These are phyloP conservation scores for Ariolimax columbianus DNA, from an alignment of 2,888 invertebrate species.

Conservation along the genomic window DNA sequence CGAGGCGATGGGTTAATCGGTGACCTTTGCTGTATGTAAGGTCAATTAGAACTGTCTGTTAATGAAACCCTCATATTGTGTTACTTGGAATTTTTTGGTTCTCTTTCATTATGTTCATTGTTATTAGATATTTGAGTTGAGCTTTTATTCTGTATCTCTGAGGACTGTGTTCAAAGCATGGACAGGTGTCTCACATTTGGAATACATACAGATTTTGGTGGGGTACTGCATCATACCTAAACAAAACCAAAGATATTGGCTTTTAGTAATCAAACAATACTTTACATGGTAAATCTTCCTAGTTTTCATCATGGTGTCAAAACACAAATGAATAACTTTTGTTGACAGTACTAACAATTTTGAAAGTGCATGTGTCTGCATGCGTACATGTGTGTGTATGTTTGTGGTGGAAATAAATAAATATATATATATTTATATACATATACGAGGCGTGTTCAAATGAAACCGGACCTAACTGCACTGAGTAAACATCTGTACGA, in stretches of 20 bases:
- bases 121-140: neutral
- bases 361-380: too few species aligned
- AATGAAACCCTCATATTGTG: neutral
- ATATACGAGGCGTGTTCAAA: too few species aligned
- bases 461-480: too few species aligned
- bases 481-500: too few species aligned
- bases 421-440: too few species aligned
- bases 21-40: slow-evolving; percentile 72
- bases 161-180: neutral
- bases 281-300: neutral
- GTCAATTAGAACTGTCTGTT: neutral
- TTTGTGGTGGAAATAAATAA: too few species aligned
- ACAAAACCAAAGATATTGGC: neutral
- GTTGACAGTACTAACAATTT: too few species aligned
- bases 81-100: neutral
- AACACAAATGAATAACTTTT: too few species aligned
- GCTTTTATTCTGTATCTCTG: neutral
- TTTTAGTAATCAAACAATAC: neutral
- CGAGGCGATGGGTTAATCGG: slow-evolving; percentile 85
- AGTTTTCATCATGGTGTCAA: too few species aligned
- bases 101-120: neutral
- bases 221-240: neutral
- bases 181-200: neutral
- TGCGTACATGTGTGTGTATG: too few species aligned
- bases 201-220: neutral